Conservation (phyloP, 2,797 vertebrate genomes). For the Pseudochirops cupreus region DNA sequence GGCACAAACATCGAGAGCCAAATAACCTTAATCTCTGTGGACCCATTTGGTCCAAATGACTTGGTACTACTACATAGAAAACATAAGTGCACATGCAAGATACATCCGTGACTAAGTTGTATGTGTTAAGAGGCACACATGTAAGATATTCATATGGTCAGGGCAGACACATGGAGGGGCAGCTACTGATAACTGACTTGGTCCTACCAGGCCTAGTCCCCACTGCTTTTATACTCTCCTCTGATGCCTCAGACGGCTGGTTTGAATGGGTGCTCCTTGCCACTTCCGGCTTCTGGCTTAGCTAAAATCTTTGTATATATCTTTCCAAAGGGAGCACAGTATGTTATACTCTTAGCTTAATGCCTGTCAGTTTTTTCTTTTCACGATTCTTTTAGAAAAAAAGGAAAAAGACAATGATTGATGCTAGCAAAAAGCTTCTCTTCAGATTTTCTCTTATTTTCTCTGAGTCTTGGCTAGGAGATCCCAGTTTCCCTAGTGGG, state of each 20-base stretch:
- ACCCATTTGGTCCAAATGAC: conserved; percentile 42
- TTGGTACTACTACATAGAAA: not conserved
- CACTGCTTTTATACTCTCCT: not conserved
- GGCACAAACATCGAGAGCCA: not conserved
- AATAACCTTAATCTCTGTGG: not conserved
- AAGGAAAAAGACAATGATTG: not conserved
- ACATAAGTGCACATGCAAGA: not conserved
- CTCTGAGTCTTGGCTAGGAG: not conserved
- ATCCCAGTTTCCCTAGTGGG: not conserved
- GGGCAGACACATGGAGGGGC: not conserved
- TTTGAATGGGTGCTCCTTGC: not conserved
- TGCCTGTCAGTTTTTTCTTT: not conserved
- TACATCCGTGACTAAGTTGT: not conserved
- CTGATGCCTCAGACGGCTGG: not conserved
- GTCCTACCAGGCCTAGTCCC: not conserved
- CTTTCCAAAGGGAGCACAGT: not conserved
- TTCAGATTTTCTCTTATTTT: not conserved
- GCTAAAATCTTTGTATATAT: not conserved
- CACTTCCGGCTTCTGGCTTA: not conserved
- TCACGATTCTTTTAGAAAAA: not conserved
- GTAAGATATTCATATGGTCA: not conserved
- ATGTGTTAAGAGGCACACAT: not conserved
- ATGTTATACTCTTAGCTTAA: not conserved
- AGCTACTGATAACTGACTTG: conserved; percentile 21
- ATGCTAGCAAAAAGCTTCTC: not conserved